These are phyloP conservation scores for Menidia beryllina DNA, from an alignment of 2,113 vertebrate genomes.

Conservation along the genomic window DNA sequence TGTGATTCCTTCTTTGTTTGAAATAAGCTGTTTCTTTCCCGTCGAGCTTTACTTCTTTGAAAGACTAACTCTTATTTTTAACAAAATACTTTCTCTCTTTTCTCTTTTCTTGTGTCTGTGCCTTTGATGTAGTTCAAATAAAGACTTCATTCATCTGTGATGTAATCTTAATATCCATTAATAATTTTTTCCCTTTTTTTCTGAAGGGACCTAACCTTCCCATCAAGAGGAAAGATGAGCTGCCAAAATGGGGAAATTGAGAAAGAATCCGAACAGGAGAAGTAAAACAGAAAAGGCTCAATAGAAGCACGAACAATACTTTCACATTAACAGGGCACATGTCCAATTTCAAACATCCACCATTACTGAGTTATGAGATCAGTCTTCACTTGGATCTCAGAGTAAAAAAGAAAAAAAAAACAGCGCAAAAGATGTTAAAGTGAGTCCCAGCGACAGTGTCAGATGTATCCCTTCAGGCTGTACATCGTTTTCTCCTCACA, in stretches of 20 bases:
- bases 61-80: no score
- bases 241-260: background rate
- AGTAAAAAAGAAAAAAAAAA: constrained; percentile 71
- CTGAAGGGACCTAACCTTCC: background rate
- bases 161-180: background rate
- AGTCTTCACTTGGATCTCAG: constrained; percentile 32
- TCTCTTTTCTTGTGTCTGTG: background rate
- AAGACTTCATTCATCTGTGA: background rate
- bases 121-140: constrained; percentile 2
- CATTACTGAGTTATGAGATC: constrained; percentile 34
- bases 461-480: constrained; percentile 60
- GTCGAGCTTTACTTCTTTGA: background rate
- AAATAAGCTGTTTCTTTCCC: no score
- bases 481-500: constrained; percentile 60
- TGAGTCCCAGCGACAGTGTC: constrained; percentile 42
- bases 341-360: constrained; percentile 46
- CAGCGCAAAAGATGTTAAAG: constrained; percentile 49
- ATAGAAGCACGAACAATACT: constrained; percentile 15
- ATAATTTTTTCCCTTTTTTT: background rate
- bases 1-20: background rate
- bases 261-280: background rate
- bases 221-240: constrained; percentile 1
- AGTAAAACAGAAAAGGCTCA: background rate
- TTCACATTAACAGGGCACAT: constrained; percentile 28
- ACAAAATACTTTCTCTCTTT: no score